phyloP scores from a whole-genome alignment of 2,113 vertebrate genomes.

The Sinocyclocheilus maitianheensis region DNA sequence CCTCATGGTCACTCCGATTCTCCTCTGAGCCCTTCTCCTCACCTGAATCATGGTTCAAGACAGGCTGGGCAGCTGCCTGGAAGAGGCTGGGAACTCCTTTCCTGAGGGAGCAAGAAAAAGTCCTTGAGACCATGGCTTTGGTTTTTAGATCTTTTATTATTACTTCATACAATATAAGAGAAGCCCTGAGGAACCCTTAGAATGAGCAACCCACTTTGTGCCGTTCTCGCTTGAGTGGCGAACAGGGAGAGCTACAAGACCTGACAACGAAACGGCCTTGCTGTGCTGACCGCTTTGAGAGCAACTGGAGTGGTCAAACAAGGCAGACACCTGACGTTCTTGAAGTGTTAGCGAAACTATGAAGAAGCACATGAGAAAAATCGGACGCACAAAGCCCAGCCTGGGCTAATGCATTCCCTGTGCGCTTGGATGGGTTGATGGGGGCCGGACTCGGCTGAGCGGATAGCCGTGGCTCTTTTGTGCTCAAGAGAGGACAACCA shows the following conservation, averaged over 20 bases:
- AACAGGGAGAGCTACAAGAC: slow-evolving; percentile 39
- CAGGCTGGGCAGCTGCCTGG: slow-evolving; percentile 40
- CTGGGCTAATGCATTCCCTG: slow-evolving; percentile 87
- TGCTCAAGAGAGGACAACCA: slow-evolving; percentile 73
- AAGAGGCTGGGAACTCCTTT: slow-evolving; percentile 59
- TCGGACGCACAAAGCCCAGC: slow-evolving; percentile 53
- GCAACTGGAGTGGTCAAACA: slow-evolving; percentile 65
- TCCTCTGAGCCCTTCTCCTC: neutral
- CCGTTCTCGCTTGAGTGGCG: slow-evolving; percentile 34
- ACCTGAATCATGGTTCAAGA: neutral
- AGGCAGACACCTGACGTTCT: slow-evolving; percentile 75
- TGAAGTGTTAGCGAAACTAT: slow-evolving; percentile 70
- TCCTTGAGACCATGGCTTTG: neutral
- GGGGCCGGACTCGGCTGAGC: slow-evolving; percentile 76
- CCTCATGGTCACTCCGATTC: slow-evolving; percentile 46
- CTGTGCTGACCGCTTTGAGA: slow-evolving; percentile 23
- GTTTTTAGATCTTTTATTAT: neutral
- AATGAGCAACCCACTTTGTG: neutral
- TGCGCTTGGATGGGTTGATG: slow-evolving; percentile 86
- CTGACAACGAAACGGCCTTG: slow-evolving; percentile 51
- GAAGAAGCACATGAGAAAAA: slow-evolving; percentile 78
- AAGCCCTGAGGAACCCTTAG: neutral
- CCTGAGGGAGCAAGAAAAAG: slow-evolving; percentile 34
- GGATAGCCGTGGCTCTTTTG: slow-evolving; percentile 81
- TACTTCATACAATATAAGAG: neutral